Evolutionary conservation across 1,140 invertebrate genomes (phyloP).

Genomic region (Drosophila truncata): DNA sequence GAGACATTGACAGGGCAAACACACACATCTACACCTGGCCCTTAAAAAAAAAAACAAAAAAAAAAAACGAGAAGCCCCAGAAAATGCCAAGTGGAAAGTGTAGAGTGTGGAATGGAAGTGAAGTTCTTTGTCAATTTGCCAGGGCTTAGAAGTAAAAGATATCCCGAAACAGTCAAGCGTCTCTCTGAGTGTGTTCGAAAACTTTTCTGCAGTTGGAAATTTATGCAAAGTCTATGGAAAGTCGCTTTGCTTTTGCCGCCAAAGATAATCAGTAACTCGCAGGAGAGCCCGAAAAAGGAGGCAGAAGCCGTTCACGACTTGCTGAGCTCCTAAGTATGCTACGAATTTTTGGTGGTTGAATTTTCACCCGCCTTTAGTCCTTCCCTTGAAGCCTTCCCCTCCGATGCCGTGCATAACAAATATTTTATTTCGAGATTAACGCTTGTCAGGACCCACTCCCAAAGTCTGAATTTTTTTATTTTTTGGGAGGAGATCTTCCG

Average conservation of each 20-base stretch:
- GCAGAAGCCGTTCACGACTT: constrained; percentile 31
- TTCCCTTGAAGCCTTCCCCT: constrained; percentile 9
- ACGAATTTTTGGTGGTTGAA: constrained; percentile 71
- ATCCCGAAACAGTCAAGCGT: constrained; percentile 44
- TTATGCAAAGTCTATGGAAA: constrained; percentile 82
- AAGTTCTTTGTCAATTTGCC: constrained; percentile 80
- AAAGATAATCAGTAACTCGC: constrained; percentile 74
- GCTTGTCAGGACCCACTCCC: constrained; percentile 60
- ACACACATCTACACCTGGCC: constrained; percentile 25
- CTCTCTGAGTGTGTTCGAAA: constrained; percentile 24
- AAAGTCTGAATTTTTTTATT: constrained; percentile 5
- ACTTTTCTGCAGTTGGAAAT: constrained; percentile 47
- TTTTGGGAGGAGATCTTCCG: constrained; percentile 9
- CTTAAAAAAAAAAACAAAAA: constrained; percentile 11
- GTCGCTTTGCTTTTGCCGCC: constrained; percentile 58
- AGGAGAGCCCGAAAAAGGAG: constrained; percentile 3
- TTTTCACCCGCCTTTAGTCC: constrained; percentile 31
- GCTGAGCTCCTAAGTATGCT: constrained; percentile 68
- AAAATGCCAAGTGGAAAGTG: constrained; percentile 23
- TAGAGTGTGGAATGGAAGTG: constrained; percentile 22
- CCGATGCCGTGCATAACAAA: constrained; percentile 57
- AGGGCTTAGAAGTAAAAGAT: constrained; percentile 81
- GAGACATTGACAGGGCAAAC: constrained; percentile 54
- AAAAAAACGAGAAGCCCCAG: constrained; percentile 66
- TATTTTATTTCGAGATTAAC: constrained; percentile 82